Evolutionary conservation across 2,113 vertebrate genomes (phyloP).

Genomic region (Oncorhynchus nerka): DNA sequence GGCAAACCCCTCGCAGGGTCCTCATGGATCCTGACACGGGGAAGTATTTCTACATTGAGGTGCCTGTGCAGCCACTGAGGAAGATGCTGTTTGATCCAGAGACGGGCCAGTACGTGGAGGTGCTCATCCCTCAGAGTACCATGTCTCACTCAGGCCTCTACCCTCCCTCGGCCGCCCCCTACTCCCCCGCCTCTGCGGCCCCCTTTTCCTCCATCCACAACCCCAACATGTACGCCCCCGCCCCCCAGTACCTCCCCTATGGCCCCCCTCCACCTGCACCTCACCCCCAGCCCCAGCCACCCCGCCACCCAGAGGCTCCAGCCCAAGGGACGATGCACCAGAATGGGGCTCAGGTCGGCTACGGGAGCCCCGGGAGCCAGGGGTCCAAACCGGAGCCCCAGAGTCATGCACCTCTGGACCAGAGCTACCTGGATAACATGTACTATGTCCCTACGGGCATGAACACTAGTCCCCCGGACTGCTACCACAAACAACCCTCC

Average conservation of each 20-base stretch:
- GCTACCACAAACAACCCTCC: conserved; percentile 72
- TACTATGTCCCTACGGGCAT: conserved; percentile 90
- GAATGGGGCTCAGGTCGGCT: conserved; percentile 56
- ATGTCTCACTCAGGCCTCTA: conserved; percentile 78
- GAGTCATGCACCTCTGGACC: conserved; percentile 75
- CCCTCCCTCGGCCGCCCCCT: conserved; percentile 78
- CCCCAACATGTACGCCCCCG: conserved; percentile 74
- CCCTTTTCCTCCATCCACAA: conserved; percentile 73
- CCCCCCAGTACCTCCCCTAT: conserved; percentile 78
- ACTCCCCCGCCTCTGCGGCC: conserved; percentile 73
- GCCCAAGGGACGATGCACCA: conserved; percentile 60
- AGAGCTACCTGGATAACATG: conserved; percentile 83
- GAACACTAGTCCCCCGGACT: conserved; percentile 79
- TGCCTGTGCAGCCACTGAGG: conserved; percentile 83
- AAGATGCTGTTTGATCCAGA: conserved; percentile 92
- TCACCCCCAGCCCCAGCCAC: conserved; percentile 66
- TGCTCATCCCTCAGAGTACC: conserved; percentile 84
- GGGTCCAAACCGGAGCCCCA: conserved; percentile 69
- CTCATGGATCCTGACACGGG: conserved; percentile 90
- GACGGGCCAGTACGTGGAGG: conserved; percentile 91
- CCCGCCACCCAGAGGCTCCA: conserved; percentile 66
- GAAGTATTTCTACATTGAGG: conserved; percentile 90
- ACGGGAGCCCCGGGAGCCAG: conserved; percentile 64
- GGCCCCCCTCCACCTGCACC: conserved; percentile 69
- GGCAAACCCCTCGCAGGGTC: conserved; percentile 76